Base-by-base conservation (phyloP, 2,797 vertebrate genomes). In the Micromesistius poutassou region DNA sequence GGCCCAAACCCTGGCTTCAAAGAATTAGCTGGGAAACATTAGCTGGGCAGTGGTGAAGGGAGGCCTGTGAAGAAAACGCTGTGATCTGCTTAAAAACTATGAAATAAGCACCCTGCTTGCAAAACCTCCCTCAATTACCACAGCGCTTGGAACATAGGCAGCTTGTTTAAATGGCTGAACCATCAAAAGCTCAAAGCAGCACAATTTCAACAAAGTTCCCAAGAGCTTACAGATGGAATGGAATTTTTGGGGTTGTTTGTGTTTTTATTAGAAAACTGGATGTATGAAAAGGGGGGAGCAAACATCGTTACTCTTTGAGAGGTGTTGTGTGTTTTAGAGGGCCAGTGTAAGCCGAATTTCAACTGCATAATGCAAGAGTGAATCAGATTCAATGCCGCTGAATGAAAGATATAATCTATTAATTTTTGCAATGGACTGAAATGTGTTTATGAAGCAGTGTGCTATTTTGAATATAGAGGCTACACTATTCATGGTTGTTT, bases 1-100 rank as follows among this genome's bases (percentile, higher is more conserved):
- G 30, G 12, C 30, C 31, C 19, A 40, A 28, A 75, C 42, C 73
- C 22, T n/a, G 36, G 40, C 76, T 79, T 25, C 62, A 66, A 30
- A 13, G 72, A 72, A 74, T 79, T 77, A 74, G 33, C 68, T 80
- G 1, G 22, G 79, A 75, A 30, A 16, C 50, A 80, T 50, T 46
- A 75, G 70, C 46, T 10, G 38, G 50, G 33, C 1, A 35, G 36
- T 28, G 33, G 33, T 40, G 55, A 19, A 71, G 33, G 33, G 33
- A 40, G 31, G 46, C 33, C 8, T 42, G 22, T 76, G 50, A 70
- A 40, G 71, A 78, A 81, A 84, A 55, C 28, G 74, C 74, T 82
- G 71, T 71, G 62, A 79, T 84, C 76, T 79, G 76, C 80, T 81
- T 78, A 80, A 77, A 80, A 78, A 73, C 73, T 62, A 55, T 62